Percentiles rank a stretch among this genome's conserved stretches.
Conservation (phyloP, 2,113 vertebrate genomes). For the Perccottus glenii region DNA sequence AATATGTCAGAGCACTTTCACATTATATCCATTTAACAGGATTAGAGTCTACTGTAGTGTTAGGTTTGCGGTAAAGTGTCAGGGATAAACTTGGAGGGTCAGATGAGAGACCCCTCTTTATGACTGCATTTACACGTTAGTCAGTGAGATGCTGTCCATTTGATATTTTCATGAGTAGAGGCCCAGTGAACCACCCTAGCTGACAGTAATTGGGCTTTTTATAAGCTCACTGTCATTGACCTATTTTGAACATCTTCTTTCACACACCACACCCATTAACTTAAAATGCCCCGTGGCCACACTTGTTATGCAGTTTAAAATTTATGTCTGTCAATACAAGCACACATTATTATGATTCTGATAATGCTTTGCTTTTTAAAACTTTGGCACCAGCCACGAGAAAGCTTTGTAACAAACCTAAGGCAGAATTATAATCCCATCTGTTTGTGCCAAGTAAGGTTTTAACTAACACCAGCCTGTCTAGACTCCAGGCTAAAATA, state of each 20-base stretch:
- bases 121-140: constrained; percentile 27
- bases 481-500: too few relatives aligned
- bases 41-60: neutral
- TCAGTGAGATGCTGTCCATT: constrained; percentile 41
- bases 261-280: neutral
- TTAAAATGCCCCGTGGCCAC: too few relatives aligned
- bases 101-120: constrained; percentile 30
- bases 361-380: too few relatives aligned
- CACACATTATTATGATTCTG: too few relatives aligned
- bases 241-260: constrained; percentile 1
- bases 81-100: constrained; percentile 36
- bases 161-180: constrained; percentile 53
- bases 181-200: constrained; percentile 19
- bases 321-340: too few relatives aligned
- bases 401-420: too few relatives aligned
- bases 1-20: neutral
- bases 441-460: too few relatives aligned
- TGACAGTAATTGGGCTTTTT: constrained; percentile 43
- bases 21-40: too few relatives aligned
- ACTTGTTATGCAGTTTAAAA: too few relatives aligned
- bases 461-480: too few relatives aligned
- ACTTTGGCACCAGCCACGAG: too few relatives aligned
- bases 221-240: constrained; percentile 23
- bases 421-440: too few relatives aligned
- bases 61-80: neutral